A percentile compares a stretch with the other conserved stretches of the same genome.
Evolutionary conservation across 2,797 vertebrate species (phyloP).

Genomic region (Poeciliopsis presidionis): DNA sequence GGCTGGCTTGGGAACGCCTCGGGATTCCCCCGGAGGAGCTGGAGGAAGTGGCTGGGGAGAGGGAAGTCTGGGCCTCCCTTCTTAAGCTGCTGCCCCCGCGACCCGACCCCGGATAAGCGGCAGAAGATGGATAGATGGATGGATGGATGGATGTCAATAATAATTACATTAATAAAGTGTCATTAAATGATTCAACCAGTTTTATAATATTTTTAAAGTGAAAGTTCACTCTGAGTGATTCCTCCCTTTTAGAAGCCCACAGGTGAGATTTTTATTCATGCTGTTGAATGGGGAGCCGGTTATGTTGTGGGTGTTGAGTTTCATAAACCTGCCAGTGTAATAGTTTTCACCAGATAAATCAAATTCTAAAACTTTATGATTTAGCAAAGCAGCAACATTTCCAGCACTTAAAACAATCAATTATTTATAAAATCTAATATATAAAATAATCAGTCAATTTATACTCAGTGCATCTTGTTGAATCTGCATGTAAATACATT

Average conservation of each 20-base stretch:
- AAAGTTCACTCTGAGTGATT: neutral
- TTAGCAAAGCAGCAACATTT: neutral
- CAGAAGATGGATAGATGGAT: too few relatives aligned
- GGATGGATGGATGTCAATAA: too few relatives aligned
- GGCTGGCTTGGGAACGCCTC: too few relatives aligned
- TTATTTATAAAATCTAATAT: too few relatives aligned
- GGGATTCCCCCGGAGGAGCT: too few relatives aligned
- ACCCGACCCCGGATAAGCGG: too few relatives aligned
- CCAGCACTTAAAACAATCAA: neutral
- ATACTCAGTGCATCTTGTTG: too few relatives aligned
- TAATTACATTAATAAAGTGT: slow-evolving; percentile 1
- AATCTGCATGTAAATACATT: neutral
- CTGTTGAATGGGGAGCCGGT: neutral
- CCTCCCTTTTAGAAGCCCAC: neutral
- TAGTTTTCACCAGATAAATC: neutral
- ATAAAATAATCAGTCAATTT: too few relatives aligned
- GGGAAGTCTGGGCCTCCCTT: too few relatives aligned
- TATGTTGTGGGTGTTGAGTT: too few relatives aligned
- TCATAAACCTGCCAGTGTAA: neutral
- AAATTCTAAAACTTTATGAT: neutral
- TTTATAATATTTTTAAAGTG: neutral
- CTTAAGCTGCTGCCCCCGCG: too few relatives aligned
- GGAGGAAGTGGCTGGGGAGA: too few relatives aligned
- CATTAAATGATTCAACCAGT: neutral
- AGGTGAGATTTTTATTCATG: neutral